These are phyloP conservation scores for Cisticola juncidis DNA, from an alignment of 2,113 vertebrate species.

Conservation along the genomic window DNA sequence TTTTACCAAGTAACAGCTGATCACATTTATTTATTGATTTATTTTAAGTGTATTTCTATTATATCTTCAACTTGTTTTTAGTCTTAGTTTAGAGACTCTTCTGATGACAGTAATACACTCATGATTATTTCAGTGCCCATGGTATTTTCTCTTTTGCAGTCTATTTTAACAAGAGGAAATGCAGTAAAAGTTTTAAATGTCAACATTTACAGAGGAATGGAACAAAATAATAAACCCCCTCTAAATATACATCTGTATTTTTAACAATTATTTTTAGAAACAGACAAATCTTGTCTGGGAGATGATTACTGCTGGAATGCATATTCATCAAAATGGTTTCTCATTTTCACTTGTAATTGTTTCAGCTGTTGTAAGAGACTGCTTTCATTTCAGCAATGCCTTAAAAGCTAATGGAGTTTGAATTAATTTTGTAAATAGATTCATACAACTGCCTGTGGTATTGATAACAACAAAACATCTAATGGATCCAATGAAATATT, in stretches of 20 bases:
- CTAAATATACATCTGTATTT: not conserved
- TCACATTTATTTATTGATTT: not conserved
- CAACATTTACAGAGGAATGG: not conserved
- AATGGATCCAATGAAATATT: constrained; percentile 13
- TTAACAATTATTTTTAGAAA: not conserved
- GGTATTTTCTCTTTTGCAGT: not conserved
- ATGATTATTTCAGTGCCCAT: not conserved
- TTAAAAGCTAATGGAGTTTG: constrained; percentile 6
- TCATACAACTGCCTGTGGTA: not conserved
- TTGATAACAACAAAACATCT: not conserved
- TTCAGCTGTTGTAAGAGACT: not conserved
- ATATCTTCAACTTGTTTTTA: not conserved
- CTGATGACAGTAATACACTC: not conserved
- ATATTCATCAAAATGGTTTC: not conserved
- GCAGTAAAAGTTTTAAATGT: not conserved
- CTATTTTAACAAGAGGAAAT: not conserved
- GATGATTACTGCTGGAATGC: not conserved
- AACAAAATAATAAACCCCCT: not conserved
- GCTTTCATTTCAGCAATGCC: not conserved
- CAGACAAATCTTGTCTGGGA: not conserved
- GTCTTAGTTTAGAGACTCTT: not conserved
- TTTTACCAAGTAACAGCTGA: not conserved
- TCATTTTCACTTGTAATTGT: constrained; percentile 3
- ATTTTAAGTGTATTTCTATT: not conserved
- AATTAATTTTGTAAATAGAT: not conserved